Conservation (phyloP, 2,888 invertebrate genomes). For the Anoncus sp. region DNA sequence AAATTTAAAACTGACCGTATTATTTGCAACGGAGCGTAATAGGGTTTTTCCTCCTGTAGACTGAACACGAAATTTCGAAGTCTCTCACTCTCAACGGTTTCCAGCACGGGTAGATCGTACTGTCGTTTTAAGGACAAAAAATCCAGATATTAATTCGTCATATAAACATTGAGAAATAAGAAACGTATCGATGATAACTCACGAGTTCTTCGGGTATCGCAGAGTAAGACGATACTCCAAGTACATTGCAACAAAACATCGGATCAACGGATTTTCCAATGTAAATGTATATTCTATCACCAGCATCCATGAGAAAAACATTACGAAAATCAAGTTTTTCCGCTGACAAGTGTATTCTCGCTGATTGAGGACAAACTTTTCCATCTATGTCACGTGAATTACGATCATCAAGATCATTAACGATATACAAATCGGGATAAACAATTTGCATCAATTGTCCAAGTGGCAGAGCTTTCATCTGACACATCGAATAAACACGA, state of each 20-base stretch:
- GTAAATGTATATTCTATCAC: conserved; percentile 92
- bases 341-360: conserved; percentile 93
- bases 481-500: conserved; percentile 96
- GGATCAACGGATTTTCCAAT: conserved; percentile 92
- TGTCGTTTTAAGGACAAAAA: conserved; percentile 79
- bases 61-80: conserved; percentile 92
- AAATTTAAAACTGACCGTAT: conserved; percentile 87
- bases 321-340: conserved; percentile 93
- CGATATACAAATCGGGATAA: conserved; percentile 96
- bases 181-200: conserved; percentile 63
- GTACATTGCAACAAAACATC: conserved; percentile 90
- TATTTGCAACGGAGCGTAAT: conserved; percentile 90
- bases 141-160: not conserved
- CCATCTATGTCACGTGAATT: conserved; percentile 82
- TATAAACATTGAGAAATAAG: conserved; percentile 22
- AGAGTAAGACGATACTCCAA: conserved; percentile 90
- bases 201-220: conserved; percentile 90
- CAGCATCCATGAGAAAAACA: conserved; percentile 96
- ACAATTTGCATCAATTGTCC: conserved; percentile 91
- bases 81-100: conserved; percentile 89
- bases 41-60: conserved; percentile 94
- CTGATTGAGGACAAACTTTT: conserved; percentile 87
- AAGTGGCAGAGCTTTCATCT: conserved; percentile 95
- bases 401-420: conserved; percentile 89
- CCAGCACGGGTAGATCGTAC: conserved; percentile 90